These are phyloP conservation scores for Polydrusus tereticollis DNA, from an alignment of 2,888 invertebrate genomes.

Conservation along the genomic window DNA sequence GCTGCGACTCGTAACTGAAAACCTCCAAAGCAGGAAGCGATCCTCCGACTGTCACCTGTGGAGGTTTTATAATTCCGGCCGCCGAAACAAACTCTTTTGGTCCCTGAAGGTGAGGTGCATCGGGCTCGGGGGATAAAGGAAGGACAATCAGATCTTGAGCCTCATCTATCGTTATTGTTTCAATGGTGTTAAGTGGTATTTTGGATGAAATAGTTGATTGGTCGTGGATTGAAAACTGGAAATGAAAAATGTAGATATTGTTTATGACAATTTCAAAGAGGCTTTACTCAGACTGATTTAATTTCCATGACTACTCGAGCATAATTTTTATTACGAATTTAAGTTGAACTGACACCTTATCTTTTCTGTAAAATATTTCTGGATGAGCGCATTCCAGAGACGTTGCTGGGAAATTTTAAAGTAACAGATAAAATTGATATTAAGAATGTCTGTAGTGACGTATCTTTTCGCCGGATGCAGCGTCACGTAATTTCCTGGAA, in stretches of 20 bases:
- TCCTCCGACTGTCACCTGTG: slow-evolving; percentile 20
- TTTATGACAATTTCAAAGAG: background rate
- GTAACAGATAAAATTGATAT: too few relatives aligned
- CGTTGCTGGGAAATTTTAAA: background rate
- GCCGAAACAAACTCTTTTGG: slow-evolving; percentile 30
- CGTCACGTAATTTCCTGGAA: too few relatives aligned
- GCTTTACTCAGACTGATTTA: background rate
- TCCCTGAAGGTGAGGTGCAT: slow-evolving; percentile 25
- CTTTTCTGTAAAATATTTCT: background rate
- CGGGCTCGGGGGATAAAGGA: slow-evolving; percentile 68
- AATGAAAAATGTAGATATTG: background rate
- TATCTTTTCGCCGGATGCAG: too few relatives aligned
- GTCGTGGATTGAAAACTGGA: slow-evolving; percentile 20
- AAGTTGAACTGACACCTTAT: slow-evolving; percentile 5
- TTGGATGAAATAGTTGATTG: background rate
- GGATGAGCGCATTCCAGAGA: background rate
- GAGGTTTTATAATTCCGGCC: slow-evolving; percentile 22
- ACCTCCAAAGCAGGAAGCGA: slow-evolving; percentile 10
- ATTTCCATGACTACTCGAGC: background rate
- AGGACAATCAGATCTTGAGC: slow-evolving; percentile 64
- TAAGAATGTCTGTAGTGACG: too few relatives aligned
- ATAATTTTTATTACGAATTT: background rate
- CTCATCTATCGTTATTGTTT: slow-evolving; percentile 29
- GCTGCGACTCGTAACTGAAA: slow-evolving; percentile 12
- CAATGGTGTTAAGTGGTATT: background rate